These are phyloP conservation scores for Etheostoma spectabile DNA, from an alignment of 2,113 vertebrate genomes.

Conservation along the genomic window DNA sequence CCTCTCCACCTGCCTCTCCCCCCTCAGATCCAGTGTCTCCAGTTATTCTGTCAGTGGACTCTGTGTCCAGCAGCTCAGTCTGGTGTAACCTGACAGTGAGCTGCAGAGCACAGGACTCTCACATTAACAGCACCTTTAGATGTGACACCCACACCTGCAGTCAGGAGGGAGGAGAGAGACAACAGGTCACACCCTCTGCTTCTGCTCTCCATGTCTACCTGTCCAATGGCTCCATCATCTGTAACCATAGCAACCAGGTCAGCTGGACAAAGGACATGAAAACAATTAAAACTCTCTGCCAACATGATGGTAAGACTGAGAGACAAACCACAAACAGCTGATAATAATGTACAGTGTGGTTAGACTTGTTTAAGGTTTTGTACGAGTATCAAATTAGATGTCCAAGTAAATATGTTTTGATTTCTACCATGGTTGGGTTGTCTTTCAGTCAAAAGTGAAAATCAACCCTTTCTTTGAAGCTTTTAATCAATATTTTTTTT, in stretches of 20 bases:
- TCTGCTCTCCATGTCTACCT: not conserved
- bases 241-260: constrained; percentile 62
- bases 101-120: constrained; percentile 29
- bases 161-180: not conserved
- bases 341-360: no score
- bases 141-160: constrained; percentile 28
- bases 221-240: not conserved
- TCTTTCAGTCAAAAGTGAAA: no score
- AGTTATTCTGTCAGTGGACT: not conserved
- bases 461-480: no score
- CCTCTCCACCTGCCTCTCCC: no score
- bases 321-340: no score
- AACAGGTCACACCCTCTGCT: not conserved
- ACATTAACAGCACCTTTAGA: constrained; percentile 11
- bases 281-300: accelerated
- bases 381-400: not conserved
- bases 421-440: not conserved
- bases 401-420: not conserved
- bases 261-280: not conserved
- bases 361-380: no score
- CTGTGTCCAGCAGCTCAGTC: accelerated
- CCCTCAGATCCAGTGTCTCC: constrained; percentile 54
- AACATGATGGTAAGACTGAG: no score
- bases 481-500: no score
- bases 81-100: constrained; percentile 43